Percentiles rank a stretch among this genome's conserved stretches.
These are phyloP conservation scores for Erythrocercus mccallii DNA, from an alignment of 2,113 vertebrate species.

Conservation along the genomic window DNA sequence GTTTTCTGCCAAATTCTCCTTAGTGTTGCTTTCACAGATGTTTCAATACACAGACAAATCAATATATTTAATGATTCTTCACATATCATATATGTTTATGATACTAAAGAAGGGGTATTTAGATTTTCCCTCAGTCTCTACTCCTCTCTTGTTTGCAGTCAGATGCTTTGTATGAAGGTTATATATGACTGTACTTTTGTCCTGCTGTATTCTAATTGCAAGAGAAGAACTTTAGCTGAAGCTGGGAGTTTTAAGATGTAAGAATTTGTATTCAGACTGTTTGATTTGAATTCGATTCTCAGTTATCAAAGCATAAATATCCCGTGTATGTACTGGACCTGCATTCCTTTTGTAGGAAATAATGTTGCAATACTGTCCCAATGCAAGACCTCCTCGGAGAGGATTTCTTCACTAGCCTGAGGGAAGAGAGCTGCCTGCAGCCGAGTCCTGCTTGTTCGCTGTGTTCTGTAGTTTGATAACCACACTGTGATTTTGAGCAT, in stretches of 20 bases:
- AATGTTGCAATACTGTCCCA: background rate
- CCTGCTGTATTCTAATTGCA: background rate
- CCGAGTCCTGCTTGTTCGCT: accelerated
- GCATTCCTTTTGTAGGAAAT: background rate
- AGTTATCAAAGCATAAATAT: background rate
- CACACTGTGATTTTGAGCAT: background rate
- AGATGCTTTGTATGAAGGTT: background rate
- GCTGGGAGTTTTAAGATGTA: background rate
- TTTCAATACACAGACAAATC: background rate
- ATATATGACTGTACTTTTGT: background rate
- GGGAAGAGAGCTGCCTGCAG: background rate
- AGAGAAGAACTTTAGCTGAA: background rate
- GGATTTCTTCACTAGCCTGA: background rate
- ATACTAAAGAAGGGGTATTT: background rate
- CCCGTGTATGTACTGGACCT: background rate
- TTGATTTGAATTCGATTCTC: background rate
- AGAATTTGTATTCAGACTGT: background rate
- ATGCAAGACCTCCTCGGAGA: background rate
- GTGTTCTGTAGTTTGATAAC: background rate
- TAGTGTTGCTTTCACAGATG: background rate
- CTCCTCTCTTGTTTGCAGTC: background rate
- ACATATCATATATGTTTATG: background rate
- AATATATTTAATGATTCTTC: background rate
- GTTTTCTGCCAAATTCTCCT: background rate
- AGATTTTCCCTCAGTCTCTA: background rate